These are phyloP conservation scores for Trochalopteron elliotii DNA, from an alignment of 2,113 vertebrate species.

Conservation along the genomic window DNA sequence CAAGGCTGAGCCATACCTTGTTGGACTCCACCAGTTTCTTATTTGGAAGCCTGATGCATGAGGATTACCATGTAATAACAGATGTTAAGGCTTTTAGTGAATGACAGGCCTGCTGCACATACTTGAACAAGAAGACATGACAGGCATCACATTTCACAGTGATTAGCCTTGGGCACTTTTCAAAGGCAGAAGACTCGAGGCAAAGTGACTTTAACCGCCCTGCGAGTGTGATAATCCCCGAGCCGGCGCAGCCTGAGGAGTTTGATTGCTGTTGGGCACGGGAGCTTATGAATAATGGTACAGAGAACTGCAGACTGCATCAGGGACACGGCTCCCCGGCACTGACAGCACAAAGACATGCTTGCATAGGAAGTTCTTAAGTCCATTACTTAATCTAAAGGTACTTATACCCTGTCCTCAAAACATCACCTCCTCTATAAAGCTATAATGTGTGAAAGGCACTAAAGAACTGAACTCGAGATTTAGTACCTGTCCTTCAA, in stretches of 20 bases:
- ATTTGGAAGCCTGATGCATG: constrained; percentile 1
- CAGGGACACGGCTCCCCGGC: rapidly evolving
- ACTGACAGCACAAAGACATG: neutral
- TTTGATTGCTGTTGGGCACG: neutral
- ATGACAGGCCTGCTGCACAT: constrained; percentile 21
- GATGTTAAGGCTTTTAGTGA: constrained; percentile 47
- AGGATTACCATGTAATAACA: constrained; percentile 60
- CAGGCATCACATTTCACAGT: constrained; percentile 6
- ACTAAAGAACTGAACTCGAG: neutral
- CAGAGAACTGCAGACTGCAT: constrained; percentile 15
- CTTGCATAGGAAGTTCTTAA: neutral
- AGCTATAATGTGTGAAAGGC: neutral
- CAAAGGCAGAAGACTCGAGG: constrained; percentile 15
- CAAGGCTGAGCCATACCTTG: constrained; percentile 46
- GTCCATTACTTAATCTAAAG: constrained; percentile 7
- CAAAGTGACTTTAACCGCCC: neutral
- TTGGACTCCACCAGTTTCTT: constrained; percentile 25
- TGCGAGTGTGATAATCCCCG: constrained; percentile 36
- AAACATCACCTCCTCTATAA: neutral
- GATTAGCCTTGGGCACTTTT: constrained; percentile 55
- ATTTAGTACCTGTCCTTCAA: neutral
- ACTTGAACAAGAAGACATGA: constrained; percentile 14
- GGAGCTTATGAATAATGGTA: constrained; percentile 30
- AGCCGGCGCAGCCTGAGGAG: neutral
- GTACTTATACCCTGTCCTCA: neutral